Conservation (phyloP, 2,113 vertebrate species). For the Perccottus glenii region DNA sequence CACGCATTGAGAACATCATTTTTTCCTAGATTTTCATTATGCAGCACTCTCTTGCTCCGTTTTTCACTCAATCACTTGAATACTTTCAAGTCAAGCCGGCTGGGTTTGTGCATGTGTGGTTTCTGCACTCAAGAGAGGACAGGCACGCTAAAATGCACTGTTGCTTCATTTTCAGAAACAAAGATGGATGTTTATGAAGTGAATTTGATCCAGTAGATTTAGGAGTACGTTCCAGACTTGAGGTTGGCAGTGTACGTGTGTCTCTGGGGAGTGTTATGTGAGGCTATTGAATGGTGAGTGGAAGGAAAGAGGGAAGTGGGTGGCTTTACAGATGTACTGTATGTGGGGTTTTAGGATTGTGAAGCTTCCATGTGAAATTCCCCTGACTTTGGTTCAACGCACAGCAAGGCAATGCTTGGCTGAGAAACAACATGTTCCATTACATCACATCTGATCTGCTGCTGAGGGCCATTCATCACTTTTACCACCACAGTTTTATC, state of each 20-base stretch:
- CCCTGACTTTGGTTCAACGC: slow-evolving; percentile 13
- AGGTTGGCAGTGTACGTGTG: slow-evolving; percentile 36
- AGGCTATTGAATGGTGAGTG: slow-evolving; percentile 46
- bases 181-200: slow-evolving; percentile 17
- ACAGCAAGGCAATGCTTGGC: slow-evolving; percentile 5
- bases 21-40: slow-evolving; percentile 47
- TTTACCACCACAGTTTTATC: slow-evolving; percentile 33
- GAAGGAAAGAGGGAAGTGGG: slow-evolving; percentile 57
- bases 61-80: slow-evolving; percentile 32
- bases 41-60: slow-evolving; percentile 34
- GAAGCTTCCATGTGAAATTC: slow-evolving; percentile 39
- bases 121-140: slow-evolving; percentile 5
- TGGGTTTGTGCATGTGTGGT: slow-evolving; percentile 37
- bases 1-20: slow-evolving; percentile 20
- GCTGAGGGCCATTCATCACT: slow-evolving; percentile 21
- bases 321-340: slow-evolving; percentile 39
- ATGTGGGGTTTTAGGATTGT: slow-evolving; percentile 29
- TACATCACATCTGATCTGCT: slow-evolving; percentile 15
- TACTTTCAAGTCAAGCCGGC: slow-evolving; percentile 32
- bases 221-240: slow-evolving; percentile 23
- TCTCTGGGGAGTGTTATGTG: slow-evolving; percentile 28
- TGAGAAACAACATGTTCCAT: slow-evolving; percentile 15
- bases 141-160: slow-evolving; percentile 26
- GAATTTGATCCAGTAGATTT: slow-evolving; percentile 19
- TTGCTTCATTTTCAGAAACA: background rate